phyloP scores from a whole-genome alignment of 2,888 invertebrate genomes.

The Drosophila ezoana region DNA sequence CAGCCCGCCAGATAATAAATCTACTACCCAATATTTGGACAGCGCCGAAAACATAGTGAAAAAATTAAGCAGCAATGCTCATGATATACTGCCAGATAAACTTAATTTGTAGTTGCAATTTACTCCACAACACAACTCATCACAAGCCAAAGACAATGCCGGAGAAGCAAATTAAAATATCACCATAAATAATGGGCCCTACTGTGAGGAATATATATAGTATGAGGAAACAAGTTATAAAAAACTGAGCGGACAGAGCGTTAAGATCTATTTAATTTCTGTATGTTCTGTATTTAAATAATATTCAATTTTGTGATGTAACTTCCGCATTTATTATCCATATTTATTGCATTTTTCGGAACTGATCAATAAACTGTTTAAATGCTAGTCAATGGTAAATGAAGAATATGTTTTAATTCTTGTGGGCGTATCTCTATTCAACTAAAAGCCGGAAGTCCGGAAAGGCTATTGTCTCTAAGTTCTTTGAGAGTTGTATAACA shows the following conservation, averaged over 20 bases:
- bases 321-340: not conserved
- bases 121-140: conserved; percentile 21
- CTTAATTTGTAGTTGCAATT: conserved; percentile 63
- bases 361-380: not conserved
- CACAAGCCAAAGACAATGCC: conserved; percentile 3
- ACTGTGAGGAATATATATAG: conserved; percentile 7
- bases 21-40: conserved; percentile 45
- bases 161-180: conserved; percentile 33
- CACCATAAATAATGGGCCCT: conserved; percentile 40
- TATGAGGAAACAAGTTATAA: conserved; percentile 45
- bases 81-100: conserved; percentile 45
- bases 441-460: conserved; percentile 9
- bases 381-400: too few relatives aligned
- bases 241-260: not conserved
- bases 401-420: not conserved
- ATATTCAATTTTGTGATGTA: not conserved
- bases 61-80: conserved; percentile 31
- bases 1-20: conserved; percentile 16
- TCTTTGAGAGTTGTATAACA: not conserved
- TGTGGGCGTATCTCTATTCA: conserved; percentile 1
- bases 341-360: not conserved
- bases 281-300: not conserved
- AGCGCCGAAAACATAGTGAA: not conserved
- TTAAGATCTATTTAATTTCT: not conserved
- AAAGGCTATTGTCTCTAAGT: not conserved